A percentile compares a stretch with the other conserved stretches of the same genome.
phyloP scores from a whole-genome alignment of 1,140 invertebrate genomes.

The Ceratitis capitata region DNA sequence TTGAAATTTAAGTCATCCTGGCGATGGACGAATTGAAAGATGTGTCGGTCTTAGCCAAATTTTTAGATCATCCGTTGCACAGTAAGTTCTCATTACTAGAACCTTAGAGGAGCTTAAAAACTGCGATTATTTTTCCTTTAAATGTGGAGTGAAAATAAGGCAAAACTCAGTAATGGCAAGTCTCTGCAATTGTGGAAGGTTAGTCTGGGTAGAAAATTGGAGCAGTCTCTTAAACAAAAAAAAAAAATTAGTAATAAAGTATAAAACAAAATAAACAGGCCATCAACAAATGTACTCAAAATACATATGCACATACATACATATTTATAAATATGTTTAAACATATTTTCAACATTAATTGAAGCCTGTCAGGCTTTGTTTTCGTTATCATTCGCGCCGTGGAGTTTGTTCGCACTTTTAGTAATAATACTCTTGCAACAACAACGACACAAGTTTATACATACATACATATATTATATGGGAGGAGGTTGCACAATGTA shows the following conservation, averaged over 20 bases:
- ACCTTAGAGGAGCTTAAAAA: no score
- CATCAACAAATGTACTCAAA: not conserved
- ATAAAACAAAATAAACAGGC: not conserved
- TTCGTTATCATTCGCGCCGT: not conserved
- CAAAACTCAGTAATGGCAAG: no score
- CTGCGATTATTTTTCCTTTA: no score
- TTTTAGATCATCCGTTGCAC: no score
- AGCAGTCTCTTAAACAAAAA: not conserved
- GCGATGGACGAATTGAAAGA: no score
- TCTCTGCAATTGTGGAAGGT: no score
- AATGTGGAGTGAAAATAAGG: no score
- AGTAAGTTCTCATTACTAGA: no score
- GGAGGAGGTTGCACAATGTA: not conserved
- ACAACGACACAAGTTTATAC: not conserved
- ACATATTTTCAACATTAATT: constrained; percentile 6
- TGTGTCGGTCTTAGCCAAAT: no score
- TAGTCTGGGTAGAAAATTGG: no score
- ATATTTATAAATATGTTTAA: not conserved
- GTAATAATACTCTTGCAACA: not conserved
- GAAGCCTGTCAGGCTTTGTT: not conserved
- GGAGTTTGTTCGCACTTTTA: not conserved
- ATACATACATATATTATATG: not conserved
- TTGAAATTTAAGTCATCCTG: no score
- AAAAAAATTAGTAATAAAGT: not conserved
- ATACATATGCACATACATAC: not conserved